Base-by-base conservation (phyloP, 2,797 vertebrate species). In the Rhyacichthys aspro region DNA sequence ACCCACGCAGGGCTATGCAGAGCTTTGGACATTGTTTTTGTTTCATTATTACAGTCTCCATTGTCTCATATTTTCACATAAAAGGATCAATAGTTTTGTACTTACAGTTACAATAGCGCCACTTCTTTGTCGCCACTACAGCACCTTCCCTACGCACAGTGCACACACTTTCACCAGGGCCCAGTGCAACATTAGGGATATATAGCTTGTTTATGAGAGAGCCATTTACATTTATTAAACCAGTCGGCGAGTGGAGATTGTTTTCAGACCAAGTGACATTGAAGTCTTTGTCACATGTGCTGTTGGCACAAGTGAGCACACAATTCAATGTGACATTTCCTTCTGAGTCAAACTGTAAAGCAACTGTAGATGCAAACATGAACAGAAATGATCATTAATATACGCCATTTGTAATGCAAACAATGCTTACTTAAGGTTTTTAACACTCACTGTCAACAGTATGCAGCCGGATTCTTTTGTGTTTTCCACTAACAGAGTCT, bases 291-390 rank as follows among this genome's bases (percentile, higher is more conserved):
- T 79, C 74, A 74, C 84, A 90, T 67, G 56, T 11, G 18, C 11
- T 7, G 15, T 49, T 14, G 19, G 67, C 33, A 42, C 88, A 90
- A 33, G 67, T 84, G 3, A 90, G 76, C 43, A 72, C 57, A 70
- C 88, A 89, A 32, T 63, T 80, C 59, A 90, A 18, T 7, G 78
- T 86, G 46, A 85, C 45, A 56, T 81, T 42, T 34, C 57, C 52
- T 11, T 28, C 64, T 42, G 71, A 32, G 0, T 15, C 45, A 1
- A 15, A 43, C 43, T 81, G 56, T 55, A 72, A 57, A 19, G 17
- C 65, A 41, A 88, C 87, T 90, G 63, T 19, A 10, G 38, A 52
- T 9, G 56, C 4, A 67, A 47, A 73, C 39, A 56, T 12, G 8
- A 48, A 9, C 14, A 3, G 34, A 55, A 18, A 67, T 18, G 3